These are phyloP conservation scores for Galaxea fascicularis DNA, from an alignment of 92 coral and sea anemone genomes.

Conservation along the genomic window DNA sequence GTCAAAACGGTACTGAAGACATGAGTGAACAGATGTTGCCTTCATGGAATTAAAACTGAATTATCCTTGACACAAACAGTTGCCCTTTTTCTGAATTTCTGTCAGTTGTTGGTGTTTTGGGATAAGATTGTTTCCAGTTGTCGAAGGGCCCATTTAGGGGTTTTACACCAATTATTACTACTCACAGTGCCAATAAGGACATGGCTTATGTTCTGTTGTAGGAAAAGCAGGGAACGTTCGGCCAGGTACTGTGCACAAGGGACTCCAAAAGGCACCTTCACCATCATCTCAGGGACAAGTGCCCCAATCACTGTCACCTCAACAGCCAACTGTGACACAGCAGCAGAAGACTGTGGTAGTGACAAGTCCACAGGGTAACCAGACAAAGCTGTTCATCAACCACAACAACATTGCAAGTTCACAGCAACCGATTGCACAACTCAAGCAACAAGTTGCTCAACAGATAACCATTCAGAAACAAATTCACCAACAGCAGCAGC, in stretches of 20 bases:
- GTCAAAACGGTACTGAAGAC: too few species aligned
- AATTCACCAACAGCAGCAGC: constrained; percentile 79
- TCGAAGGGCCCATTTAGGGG: too few species aligned
- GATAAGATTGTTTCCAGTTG: too few species aligned
- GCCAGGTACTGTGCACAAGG: constrained; percentile 77
- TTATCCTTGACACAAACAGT: too few species aligned
- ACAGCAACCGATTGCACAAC: constrained; percentile 84
- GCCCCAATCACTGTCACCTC: constrained; percentile 87
- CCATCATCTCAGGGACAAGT: constrained; percentile 81
- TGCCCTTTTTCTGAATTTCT: too few species aligned
- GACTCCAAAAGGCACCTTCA: constrained; percentile 63
- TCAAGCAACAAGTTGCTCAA: constrained; percentile 84
- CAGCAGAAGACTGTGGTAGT: constrained; percentile 78
- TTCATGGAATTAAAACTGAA: too few species aligned
- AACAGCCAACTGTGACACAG: constrained; percentile 74
- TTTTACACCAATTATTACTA: too few species aligned
- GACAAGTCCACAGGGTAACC: constrained; percentile 81
- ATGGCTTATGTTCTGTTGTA: constrained; percentile 22
- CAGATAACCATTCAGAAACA: constrained; percentile 83
- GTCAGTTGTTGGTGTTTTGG: too few species aligned
- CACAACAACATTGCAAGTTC: constrained; percentile 78
- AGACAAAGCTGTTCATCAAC: constrained; percentile 78
- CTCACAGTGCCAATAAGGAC: neutral
- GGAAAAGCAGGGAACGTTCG: constrained; percentile 80
- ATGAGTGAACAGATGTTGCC: too few species aligned